Conservation (phyloP, 2,797 vertebrate genomes). For the Arrhamphus sclerolepis region DNA sequence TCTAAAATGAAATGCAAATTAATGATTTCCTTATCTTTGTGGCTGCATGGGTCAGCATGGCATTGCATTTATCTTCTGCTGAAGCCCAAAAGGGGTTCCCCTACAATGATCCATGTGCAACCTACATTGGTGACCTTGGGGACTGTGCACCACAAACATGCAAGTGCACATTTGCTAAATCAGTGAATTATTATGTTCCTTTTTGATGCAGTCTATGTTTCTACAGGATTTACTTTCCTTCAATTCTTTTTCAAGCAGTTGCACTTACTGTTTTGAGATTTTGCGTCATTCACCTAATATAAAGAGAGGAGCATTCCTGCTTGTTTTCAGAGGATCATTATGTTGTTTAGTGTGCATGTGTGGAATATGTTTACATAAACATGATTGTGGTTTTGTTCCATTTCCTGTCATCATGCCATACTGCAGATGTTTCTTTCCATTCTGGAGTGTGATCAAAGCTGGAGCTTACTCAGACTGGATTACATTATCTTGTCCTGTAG, state of each 20-base stretch:
- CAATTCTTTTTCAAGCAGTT: neutral
- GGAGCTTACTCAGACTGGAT: neutral
- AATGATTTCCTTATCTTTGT: neutral
- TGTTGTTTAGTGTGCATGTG: neutral
- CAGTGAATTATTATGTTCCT: neutral
- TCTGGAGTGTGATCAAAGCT: conserved; percentile 15
- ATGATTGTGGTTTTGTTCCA: neutral
- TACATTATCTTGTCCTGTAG: neutral
- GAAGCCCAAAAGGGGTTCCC: neutral
- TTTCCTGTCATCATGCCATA: neutral
- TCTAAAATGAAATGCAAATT: neutral
- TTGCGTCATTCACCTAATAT: neutral
- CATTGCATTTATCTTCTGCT: conserved; percentile 1
- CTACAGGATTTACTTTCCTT: neutral
- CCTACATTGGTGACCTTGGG: neutral
- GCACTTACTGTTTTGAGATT: neutral
- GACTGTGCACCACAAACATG: neutral
- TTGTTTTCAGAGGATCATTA: neutral
- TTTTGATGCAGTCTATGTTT: neutral
- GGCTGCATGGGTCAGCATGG: conserved; percentile 8
- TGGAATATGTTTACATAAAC: neutral
- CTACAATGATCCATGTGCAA: neutral
- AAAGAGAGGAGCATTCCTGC: conserved; percentile 3
- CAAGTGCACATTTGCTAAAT: neutral
- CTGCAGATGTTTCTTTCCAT: conserved; percentile 1